A percentile compares a stretch with the other conserved stretches of the same genome.
Evolutionary conservation across 2,888 invertebrate species (phyloP).

Genomic region (Drosophila anceps): DNA sequence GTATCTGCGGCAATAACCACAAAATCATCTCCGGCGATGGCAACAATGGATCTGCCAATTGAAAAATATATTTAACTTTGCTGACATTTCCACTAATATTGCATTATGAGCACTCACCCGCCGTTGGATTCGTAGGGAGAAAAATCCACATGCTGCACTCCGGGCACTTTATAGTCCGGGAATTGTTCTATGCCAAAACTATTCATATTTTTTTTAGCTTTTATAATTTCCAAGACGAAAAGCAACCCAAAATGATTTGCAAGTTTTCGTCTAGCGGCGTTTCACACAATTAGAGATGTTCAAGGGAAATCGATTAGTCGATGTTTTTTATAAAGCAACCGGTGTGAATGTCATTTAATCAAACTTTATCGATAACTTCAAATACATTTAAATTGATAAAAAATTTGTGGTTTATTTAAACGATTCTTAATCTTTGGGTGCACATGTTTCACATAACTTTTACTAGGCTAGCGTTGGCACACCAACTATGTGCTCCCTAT

Average conservation of each 20-base stretch:
- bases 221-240: constrained; percentile 35
- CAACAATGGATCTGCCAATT: constrained; percentile 93
- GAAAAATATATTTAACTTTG: background rate
- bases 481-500: constrained; percentile 79
- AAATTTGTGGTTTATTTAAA: constrained; percentile 41
- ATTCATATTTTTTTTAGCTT: constrained; percentile 62
- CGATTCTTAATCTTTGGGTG: constrained; percentile 43
- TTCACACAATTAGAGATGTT: constrained; percentile 65
- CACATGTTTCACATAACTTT: constrained; percentile 5
- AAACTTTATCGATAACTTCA: background rate
- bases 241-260: constrained; percentile 71
- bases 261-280: constrained; percentile 67
- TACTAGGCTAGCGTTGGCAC: constrained; percentile 53
- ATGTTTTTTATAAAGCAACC: constrained; percentile 12
- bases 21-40: constrained; percentile 98
- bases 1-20: constrained; percentile 98
- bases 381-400: constrained; percentile 6
- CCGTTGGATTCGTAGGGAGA: constrained; percentile 92
- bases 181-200: constrained; percentile 78
- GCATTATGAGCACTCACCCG: constrained; percentile 87
- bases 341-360: background rate
- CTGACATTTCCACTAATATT: background rate
- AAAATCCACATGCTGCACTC: constrained; percentile 86
- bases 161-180: constrained; percentile 85
- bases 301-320: constrained; percentile 25